Evolutionary conservation across 2,888 invertebrate species (phyloP).

Genomic region (Melangyna quadrimaculata): DNA sequence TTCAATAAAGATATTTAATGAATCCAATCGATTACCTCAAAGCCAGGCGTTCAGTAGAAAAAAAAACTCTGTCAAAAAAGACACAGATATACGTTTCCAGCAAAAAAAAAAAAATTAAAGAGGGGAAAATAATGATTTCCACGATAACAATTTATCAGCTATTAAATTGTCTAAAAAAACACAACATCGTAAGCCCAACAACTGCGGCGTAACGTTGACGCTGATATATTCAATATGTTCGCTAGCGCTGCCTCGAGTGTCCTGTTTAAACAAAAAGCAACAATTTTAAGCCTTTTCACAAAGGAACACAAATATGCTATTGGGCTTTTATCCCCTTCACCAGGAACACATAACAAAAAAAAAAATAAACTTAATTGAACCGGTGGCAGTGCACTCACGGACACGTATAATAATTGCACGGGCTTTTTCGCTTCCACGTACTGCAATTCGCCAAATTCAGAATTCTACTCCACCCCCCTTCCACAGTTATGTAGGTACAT

Average conservation of each 20-base stretch:
- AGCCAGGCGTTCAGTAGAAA: conserved; percentile 27
- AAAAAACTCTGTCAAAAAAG: conserved; percentile 25
- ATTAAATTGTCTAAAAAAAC: conserved; percentile 56
- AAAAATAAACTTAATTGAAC: conserved; percentile 62
- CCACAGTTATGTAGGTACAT: too few relatives aligned
- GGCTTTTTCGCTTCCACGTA: conserved; percentile 24
- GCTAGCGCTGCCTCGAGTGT: background rate
- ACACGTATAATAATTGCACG: conserved; percentile 68
- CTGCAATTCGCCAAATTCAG: conserved; percentile 26
- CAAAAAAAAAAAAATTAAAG: conserved; percentile 9
- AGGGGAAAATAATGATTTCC: conserved; percentile 49
- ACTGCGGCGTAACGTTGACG: background rate
- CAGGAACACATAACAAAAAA: background rate
- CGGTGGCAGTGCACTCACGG: conserved; percentile 48
- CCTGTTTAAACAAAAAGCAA: conserved; percentile 29
- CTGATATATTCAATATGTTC: background rate
- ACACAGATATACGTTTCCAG: background rate
- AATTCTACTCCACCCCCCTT: too few relatives aligned
- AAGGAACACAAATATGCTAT: conserved; percentile 41
- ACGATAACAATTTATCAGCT: conserved; percentile 56
- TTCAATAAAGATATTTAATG: conserved; percentile 57
- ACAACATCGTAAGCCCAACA: conserved; percentile 4
- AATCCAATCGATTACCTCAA: conserved; percentile 48
- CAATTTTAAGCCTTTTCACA: conserved; percentile 34
- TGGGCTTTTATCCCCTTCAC: conserved; percentile 22